Base-by-base conservation (phyloP, 2,113 vertebrate species). In the Phalacrocorax pelagicus region DNA sequence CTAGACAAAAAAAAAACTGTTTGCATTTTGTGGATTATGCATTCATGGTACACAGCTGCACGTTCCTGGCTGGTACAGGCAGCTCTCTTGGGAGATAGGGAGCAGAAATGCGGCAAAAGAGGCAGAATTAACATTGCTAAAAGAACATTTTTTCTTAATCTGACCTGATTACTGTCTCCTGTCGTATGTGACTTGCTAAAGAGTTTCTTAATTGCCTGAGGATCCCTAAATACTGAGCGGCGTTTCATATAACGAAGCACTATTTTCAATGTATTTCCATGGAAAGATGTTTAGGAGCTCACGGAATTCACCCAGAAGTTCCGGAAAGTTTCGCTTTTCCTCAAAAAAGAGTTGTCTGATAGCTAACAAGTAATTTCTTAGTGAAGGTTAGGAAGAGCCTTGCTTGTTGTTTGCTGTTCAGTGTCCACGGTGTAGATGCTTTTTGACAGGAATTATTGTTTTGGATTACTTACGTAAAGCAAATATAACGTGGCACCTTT, bases 401-500 rank as follows among this genome's bases (percentile, higher is more conserved):
- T 40, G 58, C n/a, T 46, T 21, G 6, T 73, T 34, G 22, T 52
- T 77, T 59, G 51, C 8, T n/a, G 8, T 3, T 22, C 36, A 4
- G 12, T 38, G 34, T 7, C 61, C 23, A 3, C 27, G 26, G 54
- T 1, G 27, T 9, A 22, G 40, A 15, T 36, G n/a, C 17, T 30
- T 62, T 51, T 62, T 51, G 47, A 10, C 55, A 54, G 49, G 34
- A 58, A 15, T 59, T 17, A 7, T 9, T 51, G 34, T 3, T 54
- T 52, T 27, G 24, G 17, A 14, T 63, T 38, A 19, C 32, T 80
- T 55, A 15, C 0, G 12, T 9, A 21, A 66, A n/a, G 23, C 30
- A 27, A 58, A 29, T 40, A 24, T 0, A 5, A 8, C 0, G 2
- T 17, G 59, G 22, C 17, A 13, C 22, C 18, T 15, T 19, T 10